These are phyloP conservation scores for Pteruthius melanotis DNA, from an alignment of 2,113 vertebrate species.

Conservation along the genomic window DNA sequence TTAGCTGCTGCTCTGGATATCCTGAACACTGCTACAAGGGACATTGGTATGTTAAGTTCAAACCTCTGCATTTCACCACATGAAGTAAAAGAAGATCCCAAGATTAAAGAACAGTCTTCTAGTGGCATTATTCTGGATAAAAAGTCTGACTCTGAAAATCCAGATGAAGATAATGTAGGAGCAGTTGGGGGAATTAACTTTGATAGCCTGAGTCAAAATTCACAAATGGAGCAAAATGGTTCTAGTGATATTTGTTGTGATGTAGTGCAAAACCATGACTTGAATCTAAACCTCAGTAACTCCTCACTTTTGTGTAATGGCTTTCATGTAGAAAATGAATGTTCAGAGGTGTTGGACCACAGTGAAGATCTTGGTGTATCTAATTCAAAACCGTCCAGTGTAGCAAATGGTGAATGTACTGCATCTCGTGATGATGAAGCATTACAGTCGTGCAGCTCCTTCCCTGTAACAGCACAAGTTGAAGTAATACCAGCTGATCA, in stretches of 20 bases:
- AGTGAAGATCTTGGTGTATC: conserved; percentile 55
- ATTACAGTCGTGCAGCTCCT: conserved; percentile 71
- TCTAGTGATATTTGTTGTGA: conserved; percentile 79
- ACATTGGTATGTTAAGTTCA: conserved; percentile 81
- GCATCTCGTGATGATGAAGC: conserved; percentile 59
- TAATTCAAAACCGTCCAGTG: conserved; percentile 60
- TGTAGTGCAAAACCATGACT: conserved; percentile 52
- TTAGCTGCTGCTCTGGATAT: conserved; percentile 91
- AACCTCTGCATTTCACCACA: conserved; percentile 70
- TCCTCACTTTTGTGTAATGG: conserved; percentile 78
- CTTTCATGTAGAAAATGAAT: conserved; percentile 73
- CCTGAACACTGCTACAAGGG: conserved; percentile 84
- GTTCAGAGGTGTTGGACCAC: conserved; percentile 46
- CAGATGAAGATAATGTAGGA: conserved; percentile 81
- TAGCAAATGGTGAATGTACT: conserved; percentile 70
- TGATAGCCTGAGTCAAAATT: conserved; percentile 55
- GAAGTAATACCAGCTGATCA: conserved; percentile 70
- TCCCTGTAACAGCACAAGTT: conserved; percentile 72
- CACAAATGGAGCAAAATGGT: conserved; percentile 77
- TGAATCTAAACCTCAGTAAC: conserved; percentile 51
- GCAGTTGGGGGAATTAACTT: conserved; percentile 84
- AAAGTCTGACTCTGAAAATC: conserved; percentile 73
- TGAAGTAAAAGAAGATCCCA: conserved; percentile 71
- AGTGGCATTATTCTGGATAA: conserved; percentile 69
- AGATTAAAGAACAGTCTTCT: conserved; percentile 62